Evolutionary conservation across 2,113 vertebrate species (phyloP), one percentile per base, ranked within the genome.

Genomic region (Corythornis madagascariensis): DNA sequence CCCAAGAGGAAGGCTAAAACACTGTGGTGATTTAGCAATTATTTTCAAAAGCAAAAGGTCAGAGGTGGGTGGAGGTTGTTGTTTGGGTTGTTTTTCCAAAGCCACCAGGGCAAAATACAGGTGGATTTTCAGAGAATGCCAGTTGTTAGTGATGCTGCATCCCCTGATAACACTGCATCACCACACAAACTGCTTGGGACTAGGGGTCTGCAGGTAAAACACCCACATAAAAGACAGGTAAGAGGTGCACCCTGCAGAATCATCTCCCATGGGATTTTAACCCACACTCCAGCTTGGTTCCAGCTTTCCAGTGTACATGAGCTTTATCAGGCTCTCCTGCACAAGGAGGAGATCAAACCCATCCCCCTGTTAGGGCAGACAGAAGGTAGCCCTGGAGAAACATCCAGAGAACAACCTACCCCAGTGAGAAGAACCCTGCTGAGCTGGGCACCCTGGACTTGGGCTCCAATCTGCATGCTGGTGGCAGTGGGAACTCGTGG

Each of bases 141-240:
- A 19, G 26, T 63, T 50, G 7, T 21, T 45, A 35, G 13, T 47
- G 43, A 24, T 5, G 0, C 29, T 72, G n/a, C 22, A 60, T 65
- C 11, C 10, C 19, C 25, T 59, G n/a, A 38, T n/a, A 64, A 67
- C 17, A 55, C 12, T 61, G 22, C 19, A 33, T 52, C 17, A 26
- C 3, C 26, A 31, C 29, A 11, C 3, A 3, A 81, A 17, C 7
- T 9, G 20, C 31, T 48, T 57, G 47, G 22, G 20, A 77, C n/a
- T 28, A 22, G 70, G 55, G 7, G 21, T 13, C 21, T 20, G 31
- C 0, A 0, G 35, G 42, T 52, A 69, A 67, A 82, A 69, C 31
- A 76, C 16, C 29, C 3, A 9, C 16, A 21, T 31, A 72, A 59
- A 52, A 55, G 9, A 40, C 0, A 1, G 3, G 2, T 4, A 56